Base-by-base conservation (phyloP, 2,888 invertebrate genomes). In the Brachycybe producta region DNA sequence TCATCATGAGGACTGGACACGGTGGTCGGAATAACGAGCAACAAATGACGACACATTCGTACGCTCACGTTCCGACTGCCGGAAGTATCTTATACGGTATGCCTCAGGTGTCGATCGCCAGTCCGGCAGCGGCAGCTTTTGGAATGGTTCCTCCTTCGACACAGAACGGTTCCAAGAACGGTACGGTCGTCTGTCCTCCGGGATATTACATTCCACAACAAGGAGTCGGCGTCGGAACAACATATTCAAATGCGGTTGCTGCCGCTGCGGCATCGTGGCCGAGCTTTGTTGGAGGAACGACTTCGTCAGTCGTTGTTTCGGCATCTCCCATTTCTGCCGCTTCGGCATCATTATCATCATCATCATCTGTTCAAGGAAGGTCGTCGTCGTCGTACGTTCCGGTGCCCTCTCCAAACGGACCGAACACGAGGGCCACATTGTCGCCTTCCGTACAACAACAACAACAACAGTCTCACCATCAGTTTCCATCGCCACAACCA, bases 1-100 rank as follows among this genome's bases (percentile, higher is more conserved):
- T 85, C 69, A 85, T 91, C 67, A 85, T 88, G 79, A 77, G 85
- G 32, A 57, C 49, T 54, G 79, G 1, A 45, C 30, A 81, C 82
- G 60, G 67, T 72, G 7, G 66, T 69, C 38, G 5, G 35, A 44
- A 50, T 57, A 8, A 26, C 51, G 65, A 68, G 13, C 62, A 65
- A n/a, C 32, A 11, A 11, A 32, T 11, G n/a, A 32, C 2, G 32
- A 35, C 35, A 8, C n/a, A n/a, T n/a, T 30, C 32, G 8, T 30
- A 8, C 32, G 8, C 13, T 34, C 35, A 34, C 3, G 24, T 11
- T 39, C 39, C 35, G 38, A 27, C 24, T 17, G 35, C 46, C 23
- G 27, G 24, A 24, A 36, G 47, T 15, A 15, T 23, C 13, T 32
- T 21, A 47, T 62, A 1, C 57, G 58, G 2, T 56, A 65, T 64